Base-by-base conservation (phyloP, 1,140 invertebrate genomes). In the Choristoneura fumiferana region DNA sequence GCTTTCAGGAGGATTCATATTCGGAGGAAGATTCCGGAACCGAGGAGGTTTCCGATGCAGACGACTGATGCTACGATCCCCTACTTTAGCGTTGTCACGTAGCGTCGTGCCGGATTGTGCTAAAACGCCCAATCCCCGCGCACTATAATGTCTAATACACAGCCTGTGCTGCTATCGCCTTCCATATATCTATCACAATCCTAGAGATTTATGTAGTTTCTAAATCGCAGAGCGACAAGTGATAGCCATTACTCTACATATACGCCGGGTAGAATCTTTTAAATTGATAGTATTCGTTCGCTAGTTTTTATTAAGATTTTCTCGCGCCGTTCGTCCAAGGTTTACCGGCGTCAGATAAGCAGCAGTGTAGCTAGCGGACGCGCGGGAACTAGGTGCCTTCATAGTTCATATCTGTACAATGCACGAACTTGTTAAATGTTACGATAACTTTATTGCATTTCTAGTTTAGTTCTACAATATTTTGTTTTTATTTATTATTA, bases 1-100 rank as follows among this genome's bases (percentile, higher is more conserved):
- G 78, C 60, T 88, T 88, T 82, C 85, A 88, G 85, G 85, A 88
- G 85, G 85, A 88, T 82, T 87, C 84, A 60, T 85, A 81, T 67
- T 87, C 82, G 38, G 84, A 85, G 58, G 85, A 85, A 63, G 82
- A 85, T 63, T 88, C 85, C 3, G 83, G 85, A 59, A 86, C 83
- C n/a, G 85, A 88, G 71, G 85, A 88, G 67, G 75, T 88, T 34
- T 85, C 85, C 9, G 85, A 87, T 64, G 76, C 60, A 62, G 83
- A 87, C 43, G 82, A 85, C 71, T 86, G 84, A 87, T 72, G 70
- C 76, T 65, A 62, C 66, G 60, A 61, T 15, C 15, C 54, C 17
- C 15, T 22, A 22, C 14, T 35, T 57, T 77, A 69, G 63, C 64
- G 59, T 69, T 72, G 54, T 45, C 39, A 39, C 9, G 33, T 63